Conservation (phyloP, 2,797 vertebrate species). For the Natrix natrix region DNA sequence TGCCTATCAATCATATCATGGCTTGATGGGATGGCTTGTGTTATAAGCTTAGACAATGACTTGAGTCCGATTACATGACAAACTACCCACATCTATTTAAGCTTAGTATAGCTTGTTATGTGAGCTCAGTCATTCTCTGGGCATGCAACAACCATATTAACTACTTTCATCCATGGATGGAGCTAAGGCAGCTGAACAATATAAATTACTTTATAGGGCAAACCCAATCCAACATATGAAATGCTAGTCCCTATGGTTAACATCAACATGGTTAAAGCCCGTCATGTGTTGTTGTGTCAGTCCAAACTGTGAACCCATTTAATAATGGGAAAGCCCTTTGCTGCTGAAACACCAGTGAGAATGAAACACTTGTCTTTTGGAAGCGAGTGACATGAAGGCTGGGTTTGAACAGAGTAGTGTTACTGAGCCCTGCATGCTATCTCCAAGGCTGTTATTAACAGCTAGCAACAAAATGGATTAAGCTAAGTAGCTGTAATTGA, state of each 20-base stretch:
- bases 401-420: background rate
- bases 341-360: background rate
- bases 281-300: background rate
- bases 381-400: fast-evolving
- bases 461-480: background rate
- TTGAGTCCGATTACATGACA: background rate
- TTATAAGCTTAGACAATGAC: background rate
- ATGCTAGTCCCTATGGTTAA: background rate
- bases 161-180: background rate
- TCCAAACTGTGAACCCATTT: background rate
- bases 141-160: background rate
- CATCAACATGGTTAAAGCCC: background rate
- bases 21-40: background rate
- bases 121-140: background rate
- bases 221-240: background rate
- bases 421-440: background rate
- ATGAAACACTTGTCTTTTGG: background rate
- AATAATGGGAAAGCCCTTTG: background rate
- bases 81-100: background rate
- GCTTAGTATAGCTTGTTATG: background rate
- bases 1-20: background rate
- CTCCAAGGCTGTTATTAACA: background rate
- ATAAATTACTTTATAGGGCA: background rate
- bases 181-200: background rate
- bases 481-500: background rate